Evolutionary conservation across 2,113 vertebrate species (phyloP), one percentile per base, ranked within the genome.

Genomic region (Sakesphorus luctuosus): DNA sequence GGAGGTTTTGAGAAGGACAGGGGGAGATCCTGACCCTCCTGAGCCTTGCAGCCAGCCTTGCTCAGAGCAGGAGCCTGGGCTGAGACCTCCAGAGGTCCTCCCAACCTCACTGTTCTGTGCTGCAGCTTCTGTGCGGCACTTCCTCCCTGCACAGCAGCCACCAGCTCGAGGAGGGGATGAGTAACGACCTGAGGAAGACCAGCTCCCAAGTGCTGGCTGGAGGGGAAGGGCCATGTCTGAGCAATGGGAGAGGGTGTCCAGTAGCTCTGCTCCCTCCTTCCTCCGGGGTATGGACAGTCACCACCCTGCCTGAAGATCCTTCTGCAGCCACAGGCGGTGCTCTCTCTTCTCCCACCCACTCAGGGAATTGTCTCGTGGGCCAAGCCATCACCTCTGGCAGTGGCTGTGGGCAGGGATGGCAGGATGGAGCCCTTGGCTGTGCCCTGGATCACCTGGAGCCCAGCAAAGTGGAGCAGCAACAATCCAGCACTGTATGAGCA

Each of bases 31-130:
- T 20, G 52, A 58, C 11, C 17, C 36, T 18, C 31, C 43, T 21
- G 21, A n/a, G 38, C 52, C 58, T 58, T 79, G 80, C 58, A 90
- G 83, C 35, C 56, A 62, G 40, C 55, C 49, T 46, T 58, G 38
- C 74, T 87, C 0, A 0, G 52, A 63, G 78, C 56, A n/a, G 47
- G 50, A 93, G 82, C 36, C 50, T 59, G 85, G 71, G 8, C 66
- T 75, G 66, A 93, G 82, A 75, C 88, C 88, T 94, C 62, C 88
- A 88, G 88, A 92, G 66, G 56, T 93, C 89, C 79, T 83, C 50
- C 83, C 75, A 85, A 21, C 53, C 86, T 89, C 56, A 5, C 33
- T 26, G 77, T 66, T 83, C n/a, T 13, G 47, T 35, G 71, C 69
- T 62, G 71, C 76, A 89, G 50, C 43, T 49, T 9, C 56, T 10